Conservation (phyloP, 92 coral and sea anemone species). For the Parazoanthus swiftii region DNA sequence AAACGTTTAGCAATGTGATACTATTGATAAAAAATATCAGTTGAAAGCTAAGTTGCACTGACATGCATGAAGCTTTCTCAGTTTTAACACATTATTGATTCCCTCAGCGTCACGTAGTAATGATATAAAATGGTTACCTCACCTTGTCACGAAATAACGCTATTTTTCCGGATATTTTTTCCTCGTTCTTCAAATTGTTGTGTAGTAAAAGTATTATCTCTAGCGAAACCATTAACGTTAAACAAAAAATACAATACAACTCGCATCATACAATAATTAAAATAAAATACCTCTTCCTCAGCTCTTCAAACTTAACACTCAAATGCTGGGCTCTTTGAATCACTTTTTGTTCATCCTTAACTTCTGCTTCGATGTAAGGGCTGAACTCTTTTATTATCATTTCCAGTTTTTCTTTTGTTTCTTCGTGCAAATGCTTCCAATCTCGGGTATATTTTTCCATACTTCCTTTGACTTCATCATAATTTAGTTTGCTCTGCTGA, state of each 20-base stretch:
- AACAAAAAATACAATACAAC: background rate
- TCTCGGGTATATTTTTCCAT: background rate
- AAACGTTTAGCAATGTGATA: too few species aligned
- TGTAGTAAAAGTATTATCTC: too few species aligned
- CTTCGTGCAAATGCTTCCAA: slow-evolving; percentile 17
- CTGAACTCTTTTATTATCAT: background rate
- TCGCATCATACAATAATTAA: background rate
- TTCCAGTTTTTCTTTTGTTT: slow-evolving; percentile 24
- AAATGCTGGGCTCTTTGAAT: slow-evolving; percentile 4
- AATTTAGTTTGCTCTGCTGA: slow-evolving; percentile 3
- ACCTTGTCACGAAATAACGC: too few species aligned
- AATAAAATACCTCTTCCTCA: slow-evolving; percentile 22
- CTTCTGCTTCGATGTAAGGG: slow-evolving; percentile 27
- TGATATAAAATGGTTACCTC: too few species aligned
- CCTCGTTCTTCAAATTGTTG: too few species aligned
- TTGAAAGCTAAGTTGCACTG: too few species aligned
- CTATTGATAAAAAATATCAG: too few species aligned
- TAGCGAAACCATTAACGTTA: background rate
- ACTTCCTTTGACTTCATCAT: slow-evolving; percentile 21
- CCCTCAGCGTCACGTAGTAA: too few species aligned
- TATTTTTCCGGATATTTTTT: too few species aligned
- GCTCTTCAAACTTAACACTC: slow-evolving; percentile 11
- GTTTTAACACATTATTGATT: too few species aligned
- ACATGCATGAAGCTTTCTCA: too few species aligned
- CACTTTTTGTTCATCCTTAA: background rate